Evolutionary conservation across 1,140 invertebrate genomes (phyloP), one percentile per base, ranked within the genome.

Genomic region (Magallana ariakensis): DNA sequence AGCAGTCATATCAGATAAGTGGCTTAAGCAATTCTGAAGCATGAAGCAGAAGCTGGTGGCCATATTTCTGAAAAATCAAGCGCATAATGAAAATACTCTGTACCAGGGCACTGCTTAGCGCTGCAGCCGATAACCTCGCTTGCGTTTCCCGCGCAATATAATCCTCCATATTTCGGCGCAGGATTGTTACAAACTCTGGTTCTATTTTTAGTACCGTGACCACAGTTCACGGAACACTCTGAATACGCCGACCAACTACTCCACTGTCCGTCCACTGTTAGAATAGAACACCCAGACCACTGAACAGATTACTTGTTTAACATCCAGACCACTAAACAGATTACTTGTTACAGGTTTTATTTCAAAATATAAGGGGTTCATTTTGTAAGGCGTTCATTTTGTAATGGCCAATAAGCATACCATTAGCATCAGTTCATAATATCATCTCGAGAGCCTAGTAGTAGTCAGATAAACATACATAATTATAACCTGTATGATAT

Each of bases 211-310:
- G 82, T 81, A 11, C 93, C 93, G 54, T 84, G 54, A 16, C 87
- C 91, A 87, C 92, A 93, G 1, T 90, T 89, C 55, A 85, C 87
- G 57, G 91, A 92, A 84, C 92, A 93, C 0, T 57, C 19, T 9
- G 57, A 53, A 89, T 90, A 93, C 5, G 75, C 13, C 2, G 85
- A 75, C 93, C 93, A 94, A 13, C 33, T 54, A 46, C 90, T 89
- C 90, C 91, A 94, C 0, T 87, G 84, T 15, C 93, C 93, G 88
- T 94, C 90, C 26, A 93, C 93, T 93, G 80, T 56, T 82, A 54
- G 46, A 82, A 82, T 15, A 54, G 33, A 26, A 75, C 3, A 75
- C 33, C 11, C 91, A 91, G 33, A 46, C 33, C 33, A 46, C 33
- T 46, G 33, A 46, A 46, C 33, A 46, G 33, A 46, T 46, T 3